A percentile compares a stretch with the other conserved stretches of the same genome.
phyloP scores from a whole-genome alignment of 2,113 vertebrate species.

The Oncorhynchus tshawytscha region DNA sequence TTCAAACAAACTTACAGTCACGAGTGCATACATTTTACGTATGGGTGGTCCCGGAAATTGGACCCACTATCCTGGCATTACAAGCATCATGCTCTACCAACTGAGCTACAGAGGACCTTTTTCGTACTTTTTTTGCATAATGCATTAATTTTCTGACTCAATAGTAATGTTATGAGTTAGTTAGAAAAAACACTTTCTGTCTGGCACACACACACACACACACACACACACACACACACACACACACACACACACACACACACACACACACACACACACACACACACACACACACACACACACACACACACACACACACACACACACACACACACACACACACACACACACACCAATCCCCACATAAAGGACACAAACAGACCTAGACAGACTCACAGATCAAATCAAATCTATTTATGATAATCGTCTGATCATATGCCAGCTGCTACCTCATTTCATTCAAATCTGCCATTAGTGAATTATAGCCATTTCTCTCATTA shows the following conservation, averaged over 20 bases:
- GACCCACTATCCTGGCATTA: too few species aligned
- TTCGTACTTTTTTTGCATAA: background rate
- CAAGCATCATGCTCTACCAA: too few species aligned
- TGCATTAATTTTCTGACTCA: background rate
- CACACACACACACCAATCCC: background rate
- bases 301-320: background rate
- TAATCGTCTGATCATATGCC: constrained; percentile 2
- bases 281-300: background rate
- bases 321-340: background rate
- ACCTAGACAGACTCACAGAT: background rate
- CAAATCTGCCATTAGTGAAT: constrained; percentile 40
- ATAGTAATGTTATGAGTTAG: background rate
- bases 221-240: too few species aligned
- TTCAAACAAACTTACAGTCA: too few species aligned
- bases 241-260: background rate
- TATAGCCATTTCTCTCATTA: background rate
- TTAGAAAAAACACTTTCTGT: background rate
- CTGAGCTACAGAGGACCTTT: background rate
- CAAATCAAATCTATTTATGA: background rate
- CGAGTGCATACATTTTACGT: too few species aligned
- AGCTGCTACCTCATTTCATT: constrained; percentile 16
- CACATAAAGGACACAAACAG: background rate
- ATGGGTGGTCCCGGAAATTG: too few species aligned
- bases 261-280: background rate
- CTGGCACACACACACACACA: too few species aligned